phyloP scores from a whole-genome alignment of 2,888 invertebrate genomes.

The Dromius quadrimaculatus region DNA sequence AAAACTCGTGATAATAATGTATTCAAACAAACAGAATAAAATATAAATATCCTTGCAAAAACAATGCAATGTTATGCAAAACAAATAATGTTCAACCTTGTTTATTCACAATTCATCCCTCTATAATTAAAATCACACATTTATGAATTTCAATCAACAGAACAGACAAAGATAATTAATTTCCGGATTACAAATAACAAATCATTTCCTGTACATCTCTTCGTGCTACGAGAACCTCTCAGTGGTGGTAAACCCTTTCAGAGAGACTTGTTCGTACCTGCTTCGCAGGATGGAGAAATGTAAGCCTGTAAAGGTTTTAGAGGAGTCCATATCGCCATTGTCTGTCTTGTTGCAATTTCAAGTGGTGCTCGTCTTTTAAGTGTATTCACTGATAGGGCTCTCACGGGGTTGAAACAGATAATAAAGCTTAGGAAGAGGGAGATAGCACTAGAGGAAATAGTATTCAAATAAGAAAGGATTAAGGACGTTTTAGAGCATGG shows the following conservation, averaged over 20 bases:
- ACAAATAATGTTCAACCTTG: neutral
- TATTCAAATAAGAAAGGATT: too few species aligned
- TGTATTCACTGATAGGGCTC: slow-evolving; percentile 32
- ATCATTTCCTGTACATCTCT: too few species aligned
- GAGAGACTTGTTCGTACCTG: neutral
- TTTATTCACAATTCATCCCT: too few species aligned
- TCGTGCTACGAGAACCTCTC: neutral
- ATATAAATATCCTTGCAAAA: neutral
- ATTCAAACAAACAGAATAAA: neutral
- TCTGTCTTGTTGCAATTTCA: slow-evolving; percentile 23
- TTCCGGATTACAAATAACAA: too few species aligned
- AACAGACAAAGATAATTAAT: too few species aligned
- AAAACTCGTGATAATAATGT: neutral
- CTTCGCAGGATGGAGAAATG: too few species aligned
- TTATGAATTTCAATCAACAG: too few species aligned
- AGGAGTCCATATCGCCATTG: slow-evolving; percentile 24
- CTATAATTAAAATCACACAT: too few species aligned
- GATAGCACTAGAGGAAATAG: too few species aligned
- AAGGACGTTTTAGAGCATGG: too few species aligned
- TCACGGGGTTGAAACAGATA: slow-evolving; percentile 14
- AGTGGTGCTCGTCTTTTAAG: slow-evolving; percentile 22
- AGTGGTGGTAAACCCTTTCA: slow-evolving; percentile 8
- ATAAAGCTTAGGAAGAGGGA: neutral
- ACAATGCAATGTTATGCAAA: neutral
- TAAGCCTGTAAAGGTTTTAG: neutral